Conservation (phyloP, 2,113 vertebrate species). For the Pseudois nayaur region DNA sequence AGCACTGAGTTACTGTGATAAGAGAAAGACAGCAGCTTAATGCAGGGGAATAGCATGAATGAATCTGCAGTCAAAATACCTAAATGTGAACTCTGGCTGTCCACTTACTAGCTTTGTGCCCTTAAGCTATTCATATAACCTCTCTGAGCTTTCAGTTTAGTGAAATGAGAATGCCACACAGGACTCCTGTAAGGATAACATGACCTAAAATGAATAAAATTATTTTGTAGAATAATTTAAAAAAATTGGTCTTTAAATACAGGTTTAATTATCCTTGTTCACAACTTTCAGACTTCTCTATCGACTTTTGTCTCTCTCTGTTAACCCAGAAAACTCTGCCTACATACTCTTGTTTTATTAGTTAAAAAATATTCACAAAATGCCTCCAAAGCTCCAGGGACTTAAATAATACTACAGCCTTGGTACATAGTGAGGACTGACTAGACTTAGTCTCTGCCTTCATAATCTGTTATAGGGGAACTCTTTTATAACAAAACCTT, state of each 20-base stretch:
- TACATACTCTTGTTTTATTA: neutral
- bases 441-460: neutral
- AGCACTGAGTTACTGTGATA: neutral
- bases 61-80: neutral
- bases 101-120: neutral
- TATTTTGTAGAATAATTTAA: neutral
- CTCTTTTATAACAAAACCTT: neutral
- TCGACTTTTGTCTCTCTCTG: neutral
- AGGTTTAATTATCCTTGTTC: neutral
- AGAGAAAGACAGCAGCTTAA: neutral
- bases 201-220: neutral
- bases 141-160: neutral
- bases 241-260: neutral
- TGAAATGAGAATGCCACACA: neutral
- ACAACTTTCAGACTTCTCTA: constrained; percentile 32
- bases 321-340: neutral
- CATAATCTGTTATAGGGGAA: neutral
- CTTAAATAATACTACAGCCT: neutral
- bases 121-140: neutral
- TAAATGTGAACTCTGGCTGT: neutral
- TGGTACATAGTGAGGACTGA: neutral
- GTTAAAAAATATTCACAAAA: constrained; percentile 28
- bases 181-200: neutral
- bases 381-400: neutral
- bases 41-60: neutral